These are phyloP conservation scores for Sinella curviseta DNA, from an alignment of 1,140 invertebrate genomes.

Conservation along the genomic window DNA sequence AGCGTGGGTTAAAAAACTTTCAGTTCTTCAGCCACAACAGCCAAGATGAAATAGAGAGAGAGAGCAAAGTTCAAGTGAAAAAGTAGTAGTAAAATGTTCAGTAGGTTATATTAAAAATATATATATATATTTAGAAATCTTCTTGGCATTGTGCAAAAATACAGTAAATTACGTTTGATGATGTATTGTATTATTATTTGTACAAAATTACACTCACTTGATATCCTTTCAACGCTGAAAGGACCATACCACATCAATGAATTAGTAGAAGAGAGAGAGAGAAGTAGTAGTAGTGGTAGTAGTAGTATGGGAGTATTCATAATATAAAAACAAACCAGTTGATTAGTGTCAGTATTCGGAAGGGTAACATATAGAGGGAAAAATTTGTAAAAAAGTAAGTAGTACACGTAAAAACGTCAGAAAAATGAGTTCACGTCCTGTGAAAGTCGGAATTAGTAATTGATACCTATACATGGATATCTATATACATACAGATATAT, in stretches of 20 bases:
- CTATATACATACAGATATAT: too few species aligned
- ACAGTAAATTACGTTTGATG: background rate
- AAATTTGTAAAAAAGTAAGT: too few species aligned
- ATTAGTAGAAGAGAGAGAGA: background rate
- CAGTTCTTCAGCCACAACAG: background rate
- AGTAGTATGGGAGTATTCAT: background rate
- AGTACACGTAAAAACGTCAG: background rate
- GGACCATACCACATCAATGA: slow-evolving; percentile 14
- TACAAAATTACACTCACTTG: slow-evolving; percentile 25
- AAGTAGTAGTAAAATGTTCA: background rate
- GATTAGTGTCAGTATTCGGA: background rate
- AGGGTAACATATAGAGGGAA: too few species aligned
- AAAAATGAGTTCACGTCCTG: background rate
- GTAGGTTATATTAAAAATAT: too few species aligned
- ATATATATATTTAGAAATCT: background rate
- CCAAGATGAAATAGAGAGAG: background rate
- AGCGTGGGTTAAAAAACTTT: background rate
- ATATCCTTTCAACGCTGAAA: slow-evolving; percentile 31
- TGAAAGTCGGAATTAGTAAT: background rate
- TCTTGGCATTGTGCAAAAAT: slow-evolving; percentile 16
- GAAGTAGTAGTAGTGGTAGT: background rate
- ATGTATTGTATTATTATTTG: background rate
- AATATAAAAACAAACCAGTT: background rate
- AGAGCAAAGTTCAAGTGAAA: background rate
- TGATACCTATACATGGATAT: too few species aligned